Evolutionary conservation across 2,113 vertebrate species (phyloP), one percentile per base, ranked within the genome.

Genomic region (Grammomys surdaster): DNA sequence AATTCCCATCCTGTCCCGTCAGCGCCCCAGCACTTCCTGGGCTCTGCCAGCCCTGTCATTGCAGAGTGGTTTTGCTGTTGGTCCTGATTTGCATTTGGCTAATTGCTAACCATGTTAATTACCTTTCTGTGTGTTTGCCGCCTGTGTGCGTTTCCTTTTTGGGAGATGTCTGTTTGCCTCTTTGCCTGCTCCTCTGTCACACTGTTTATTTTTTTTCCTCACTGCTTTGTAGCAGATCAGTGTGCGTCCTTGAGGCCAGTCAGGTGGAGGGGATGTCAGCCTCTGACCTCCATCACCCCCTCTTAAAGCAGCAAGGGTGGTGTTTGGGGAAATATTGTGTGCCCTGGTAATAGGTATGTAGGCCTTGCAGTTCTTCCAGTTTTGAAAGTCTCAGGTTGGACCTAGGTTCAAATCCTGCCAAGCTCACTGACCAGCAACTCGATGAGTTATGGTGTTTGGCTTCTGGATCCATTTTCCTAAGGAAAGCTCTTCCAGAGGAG

Each of bases 11-110:
- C 56, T 73, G 65, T 82, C 54, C 24, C 81, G 46, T 26, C 12
- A 31, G 31, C 36, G 6, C 80, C 75, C 40, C 70, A 46, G 75
- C 46, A 51, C 70, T 89, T 67, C 90, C 65, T 89, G 22, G 28
- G 82, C 40, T 92, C 56, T 77, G 77, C 70, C 73, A 76, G 9
- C 81, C 82, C 78, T 51, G 86, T 77, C 91, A 63, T 40, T 24
- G 40, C 86, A 63, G 46, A 93, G 70, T 54, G 88, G 28, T 46
- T 87, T 73, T 2, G 3, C 92, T 86, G 72, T 93, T 90, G 63
- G 65, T 78, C 91, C 88, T 73, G 54, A 90, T 96, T 90, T 96
- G 88, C 92, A 81, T 90, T 93, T 87, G 89, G 54, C 95, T 93
- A 46, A 93, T 93, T 80, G 77, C 86, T 73, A 69, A 5, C 56